Conservation (phyloP, 2,888 invertebrate species). For the Drosophila antonietae region DNA sequence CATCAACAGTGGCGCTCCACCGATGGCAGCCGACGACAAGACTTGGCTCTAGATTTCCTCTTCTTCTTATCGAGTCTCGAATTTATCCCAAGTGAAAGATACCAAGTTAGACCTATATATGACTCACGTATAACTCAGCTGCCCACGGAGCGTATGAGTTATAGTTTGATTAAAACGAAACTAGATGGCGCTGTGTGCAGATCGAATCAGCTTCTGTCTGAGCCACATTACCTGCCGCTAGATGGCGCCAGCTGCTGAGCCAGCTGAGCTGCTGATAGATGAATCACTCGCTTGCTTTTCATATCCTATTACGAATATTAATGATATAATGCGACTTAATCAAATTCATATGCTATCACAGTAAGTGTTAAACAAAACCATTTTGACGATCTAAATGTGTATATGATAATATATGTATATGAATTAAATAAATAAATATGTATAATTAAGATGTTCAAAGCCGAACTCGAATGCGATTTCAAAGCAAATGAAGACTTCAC, state of each 20-base stretch:
- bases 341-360: conserved; percentile 20
- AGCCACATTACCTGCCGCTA: neutral
- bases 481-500: conserved; percentile 60
- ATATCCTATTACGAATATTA: conserved; percentile 29
- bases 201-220: neutral
- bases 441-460: conserved; percentile 21
- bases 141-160: neutral
- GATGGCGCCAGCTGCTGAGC: neutral
- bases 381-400: conserved; percentile 24
- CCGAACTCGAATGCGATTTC: conserved; percentile 17
- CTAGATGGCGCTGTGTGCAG: conserved; percentile 8
- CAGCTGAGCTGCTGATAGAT: too few species aligned
- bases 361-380: conserved; percentile 18
- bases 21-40: conserved; percentile 64
- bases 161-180: too few species aligned
- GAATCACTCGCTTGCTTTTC: conserved; percentile 5
- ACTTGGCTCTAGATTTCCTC: conserved; percentile 76
- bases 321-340: conserved; percentile 22
- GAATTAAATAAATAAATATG: neutral
- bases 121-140: neutral
- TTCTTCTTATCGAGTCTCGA: conserved; percentile 34
- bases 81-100: conserved; percentile 25
- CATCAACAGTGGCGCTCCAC: conserved; percentile 34
- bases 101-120: too few species aligned
- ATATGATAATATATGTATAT: neutral